Percentiles rank a stretch among this genome's conserved stretches.
Conservation (phyloP, 2,888 invertebrate species). For the Dexiosoma caninum region DNA sequence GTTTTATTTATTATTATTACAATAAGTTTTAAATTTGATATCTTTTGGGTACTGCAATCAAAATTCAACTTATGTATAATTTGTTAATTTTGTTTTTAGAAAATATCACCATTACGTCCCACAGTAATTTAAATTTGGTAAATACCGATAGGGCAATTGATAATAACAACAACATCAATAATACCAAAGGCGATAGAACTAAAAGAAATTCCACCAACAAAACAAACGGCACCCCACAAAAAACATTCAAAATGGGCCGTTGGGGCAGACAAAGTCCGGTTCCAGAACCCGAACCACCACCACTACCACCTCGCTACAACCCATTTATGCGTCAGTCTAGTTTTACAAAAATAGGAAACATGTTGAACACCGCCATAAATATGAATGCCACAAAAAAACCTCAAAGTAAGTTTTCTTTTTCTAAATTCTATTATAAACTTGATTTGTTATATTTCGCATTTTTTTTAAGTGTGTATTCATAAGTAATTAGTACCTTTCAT, state of each 20-base stretch:
- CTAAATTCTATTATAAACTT: not conserved
- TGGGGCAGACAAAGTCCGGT: conserved; percentile 77
- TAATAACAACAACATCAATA: conserved; percentile 4
- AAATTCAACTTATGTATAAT: not conserved
- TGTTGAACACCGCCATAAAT: conserved; percentile 82
- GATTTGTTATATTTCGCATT: not conserved
- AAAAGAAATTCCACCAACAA: not conserved
- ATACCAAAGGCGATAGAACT: conserved; percentile 14
- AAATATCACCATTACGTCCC: conserved; percentile 51
- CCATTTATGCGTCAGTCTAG: conserved; percentile 81
- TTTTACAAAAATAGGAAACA: conserved; percentile 82
- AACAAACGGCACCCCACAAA: conserved; percentile 59
- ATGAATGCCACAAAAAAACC: conserved; percentile 74
- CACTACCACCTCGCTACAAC: conserved; percentile 71
- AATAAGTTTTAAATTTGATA: too few species aligned
- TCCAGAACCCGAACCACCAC: conserved; percentile 73
- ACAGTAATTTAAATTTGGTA: conserved; percentile 11
- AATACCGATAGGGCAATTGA: conserved; percentile 11
- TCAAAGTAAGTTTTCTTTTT: conserved; percentile 69
- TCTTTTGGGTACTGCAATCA: not conserved
- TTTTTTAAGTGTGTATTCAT: not conserved
- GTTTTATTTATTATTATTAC: too few species aligned
- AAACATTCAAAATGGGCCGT: conserved; percentile 73
- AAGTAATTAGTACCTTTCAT: conserved; percentile 18
- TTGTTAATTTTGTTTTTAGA: conserved; percentile 18